Base-by-base conservation (phyloP, 2,797 vertebrate species). In the Acanthurus lineatus region DNA sequence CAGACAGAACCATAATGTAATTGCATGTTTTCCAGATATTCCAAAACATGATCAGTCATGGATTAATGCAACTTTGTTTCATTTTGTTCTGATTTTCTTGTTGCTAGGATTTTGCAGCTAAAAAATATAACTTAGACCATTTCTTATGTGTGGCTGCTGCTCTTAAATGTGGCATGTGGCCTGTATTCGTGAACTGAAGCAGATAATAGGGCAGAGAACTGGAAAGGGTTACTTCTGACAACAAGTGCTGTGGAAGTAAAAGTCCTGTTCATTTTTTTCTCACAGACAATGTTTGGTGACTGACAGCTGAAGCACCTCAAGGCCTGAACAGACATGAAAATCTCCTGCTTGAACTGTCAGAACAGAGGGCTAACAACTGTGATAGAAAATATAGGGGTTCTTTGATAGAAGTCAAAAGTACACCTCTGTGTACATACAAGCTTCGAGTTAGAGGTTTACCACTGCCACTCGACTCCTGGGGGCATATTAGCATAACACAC, bases 61-160 rank as follows among this genome's bases (percentile, higher is more conserved):
- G n/a, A 75, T 70, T 6, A 15, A 38, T 47, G 28, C 58, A 63
- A 15, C n/a, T 47, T 45, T 25, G 16, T 67, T 51, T 63, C n/a
- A 16, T 48, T 53, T 53, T 60, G 5, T 22, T 22, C 32, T 22
- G 5, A 17, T 14, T 58, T 11, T 69, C 44, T 48, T 48, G 12
- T 40, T 49, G 28, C 28, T 1, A 53, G 32, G 17, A 48, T 32
- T 54, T n/a, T 54, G 22, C 32, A n/a, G 32, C 9, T 51, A 32
- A 4, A 17, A 54, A 63, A 42, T 63, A n/a, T 40, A 47, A 60
- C 32, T 38, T 11, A 44, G 9, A 16, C 16, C 16, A 48, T 42
- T 14, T 56, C 22, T 15, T 9, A 38, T 45, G 22, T 68, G 65
- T 9, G 35, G 8, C n/a, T 19, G 49, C 20, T 9, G 52, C 38